These are phyloP conservation scores for Blastomussa wellsi DNA, from an alignment of 92 coral and sea anemone genomes.

Conservation along the genomic window DNA sequence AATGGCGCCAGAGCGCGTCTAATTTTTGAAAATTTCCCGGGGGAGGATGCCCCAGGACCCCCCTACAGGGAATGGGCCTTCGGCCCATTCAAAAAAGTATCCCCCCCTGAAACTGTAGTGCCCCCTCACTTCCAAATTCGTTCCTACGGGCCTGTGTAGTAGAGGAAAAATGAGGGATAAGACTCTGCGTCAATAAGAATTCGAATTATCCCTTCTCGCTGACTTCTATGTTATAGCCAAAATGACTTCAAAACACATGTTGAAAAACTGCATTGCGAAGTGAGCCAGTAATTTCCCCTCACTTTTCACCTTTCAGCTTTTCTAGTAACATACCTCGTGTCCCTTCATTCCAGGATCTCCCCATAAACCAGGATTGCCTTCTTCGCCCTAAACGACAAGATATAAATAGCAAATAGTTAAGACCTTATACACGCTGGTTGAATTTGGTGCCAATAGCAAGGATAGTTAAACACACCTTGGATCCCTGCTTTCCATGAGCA, in stretches of 20 bases:
- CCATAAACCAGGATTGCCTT: conserved; percentile 32
- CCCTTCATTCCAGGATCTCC: conserved; percentile 38
- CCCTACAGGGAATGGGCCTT: no score
- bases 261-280: no score
- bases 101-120: no score
- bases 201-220: neutral
- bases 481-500: conserved; percentile 27
- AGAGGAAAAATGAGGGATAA: neutral
- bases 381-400: conserved; percentile 33
- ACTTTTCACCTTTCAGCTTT: neutral
- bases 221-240: neutral
- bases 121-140: no score
- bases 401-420: neutral
- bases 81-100: no score
- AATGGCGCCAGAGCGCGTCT: no score
- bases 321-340: conserved; percentile 26
- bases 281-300: no score
- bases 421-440: neutral
- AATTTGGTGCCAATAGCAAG: neutral
- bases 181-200: neutral
- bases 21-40: no score
- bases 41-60: no score
- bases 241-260: no score
- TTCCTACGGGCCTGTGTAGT: no score
- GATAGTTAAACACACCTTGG: conserved; percentile 4